Evolutionary conservation across 2,113 vertebrate genomes (phyloP).

Genomic region (Mesoclemmys tuberculata): DNA sequence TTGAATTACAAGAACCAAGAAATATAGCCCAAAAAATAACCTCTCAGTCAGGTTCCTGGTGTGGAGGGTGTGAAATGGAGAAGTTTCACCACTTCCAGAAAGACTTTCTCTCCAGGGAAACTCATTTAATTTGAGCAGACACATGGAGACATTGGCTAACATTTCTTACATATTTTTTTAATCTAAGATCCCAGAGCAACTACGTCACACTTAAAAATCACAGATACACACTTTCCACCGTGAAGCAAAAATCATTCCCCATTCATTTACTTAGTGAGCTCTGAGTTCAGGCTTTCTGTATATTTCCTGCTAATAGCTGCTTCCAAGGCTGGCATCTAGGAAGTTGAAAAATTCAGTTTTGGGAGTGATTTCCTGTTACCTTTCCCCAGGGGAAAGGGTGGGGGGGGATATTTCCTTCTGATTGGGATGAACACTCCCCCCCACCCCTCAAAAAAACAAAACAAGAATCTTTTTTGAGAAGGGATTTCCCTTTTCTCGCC

Average conservation of each 20-base stretch:
- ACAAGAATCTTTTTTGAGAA: background rate
- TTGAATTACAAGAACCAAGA: background rate
- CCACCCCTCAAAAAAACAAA: too few species aligned
- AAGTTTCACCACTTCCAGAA: fast-evolving
- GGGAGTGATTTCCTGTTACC: background rate
- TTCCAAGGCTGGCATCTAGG: background rate
- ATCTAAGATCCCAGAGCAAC: background rate
- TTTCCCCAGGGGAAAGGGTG: background rate
- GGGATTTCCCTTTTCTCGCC: background rate
- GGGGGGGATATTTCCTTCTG: background rate
- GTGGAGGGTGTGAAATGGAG: background rate
- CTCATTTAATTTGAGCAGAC: background rate
- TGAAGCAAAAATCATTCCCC: background rate
- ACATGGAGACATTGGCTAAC: fast-evolving
- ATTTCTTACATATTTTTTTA: background rate
- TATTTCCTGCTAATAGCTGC: background rate
- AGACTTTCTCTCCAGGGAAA: fast-evolving
- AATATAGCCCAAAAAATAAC: background rate
- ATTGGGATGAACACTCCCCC: background rate
- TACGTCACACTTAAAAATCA: background rate
- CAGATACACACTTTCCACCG: background rate
- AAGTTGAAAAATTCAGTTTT: background rate
- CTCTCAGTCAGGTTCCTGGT: background rate
- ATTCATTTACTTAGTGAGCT: background rate
- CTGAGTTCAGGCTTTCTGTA: background rate